Conservation (phyloP, 2,888 invertebrate species). For the Epirrhoe alternata region DNA sequence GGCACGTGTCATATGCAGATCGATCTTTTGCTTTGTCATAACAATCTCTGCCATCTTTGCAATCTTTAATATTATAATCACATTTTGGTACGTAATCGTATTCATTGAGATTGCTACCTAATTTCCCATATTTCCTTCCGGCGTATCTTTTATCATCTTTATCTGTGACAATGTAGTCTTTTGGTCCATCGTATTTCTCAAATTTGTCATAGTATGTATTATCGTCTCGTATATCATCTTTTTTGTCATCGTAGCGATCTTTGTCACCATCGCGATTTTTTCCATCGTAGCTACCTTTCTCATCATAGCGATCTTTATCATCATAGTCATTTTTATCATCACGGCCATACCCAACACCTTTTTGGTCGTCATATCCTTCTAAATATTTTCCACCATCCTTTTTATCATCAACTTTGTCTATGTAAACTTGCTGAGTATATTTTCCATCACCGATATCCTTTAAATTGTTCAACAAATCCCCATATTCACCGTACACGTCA, state of each 20-base stretch:
- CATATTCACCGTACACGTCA: constrained; percentile 3
- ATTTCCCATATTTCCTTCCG: not conserved
- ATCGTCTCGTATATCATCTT: not conserved
- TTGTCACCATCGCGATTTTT: constrained; percentile 1
- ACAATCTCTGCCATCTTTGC: constrained; percentile 29
- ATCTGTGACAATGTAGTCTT: constrained; percentile 13
- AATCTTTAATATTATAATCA: constrained; percentile 23
- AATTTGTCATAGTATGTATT: not conserved
- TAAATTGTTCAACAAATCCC: constrained; percentile 4
- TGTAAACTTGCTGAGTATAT: constrained; percentile 3
- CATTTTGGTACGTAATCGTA: constrained; percentile 26
- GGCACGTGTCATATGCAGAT: constrained; percentile 22
- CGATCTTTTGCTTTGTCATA: constrained; percentile 27
- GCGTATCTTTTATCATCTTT: constrained; percentile 1
- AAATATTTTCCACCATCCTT: not conserved
- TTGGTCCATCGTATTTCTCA: constrained; percentile 21
- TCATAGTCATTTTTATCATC: not conserved
- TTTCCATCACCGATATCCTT: constrained; percentile 1
- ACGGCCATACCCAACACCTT: not conserved
- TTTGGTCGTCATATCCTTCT: not conserved
- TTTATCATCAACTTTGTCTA: constrained; percentile 3
- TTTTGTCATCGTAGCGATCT: constrained; percentile 2
- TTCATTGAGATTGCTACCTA: constrained; percentile 11
- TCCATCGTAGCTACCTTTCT: not conserved
- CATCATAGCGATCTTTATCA: not conserved